Percentiles rank a stretch among this genome's conserved stretches.
Evolutionary conservation across 2,888 invertebrate genomes (phyloP).

Genomic region (Netelia virgata): DNA sequence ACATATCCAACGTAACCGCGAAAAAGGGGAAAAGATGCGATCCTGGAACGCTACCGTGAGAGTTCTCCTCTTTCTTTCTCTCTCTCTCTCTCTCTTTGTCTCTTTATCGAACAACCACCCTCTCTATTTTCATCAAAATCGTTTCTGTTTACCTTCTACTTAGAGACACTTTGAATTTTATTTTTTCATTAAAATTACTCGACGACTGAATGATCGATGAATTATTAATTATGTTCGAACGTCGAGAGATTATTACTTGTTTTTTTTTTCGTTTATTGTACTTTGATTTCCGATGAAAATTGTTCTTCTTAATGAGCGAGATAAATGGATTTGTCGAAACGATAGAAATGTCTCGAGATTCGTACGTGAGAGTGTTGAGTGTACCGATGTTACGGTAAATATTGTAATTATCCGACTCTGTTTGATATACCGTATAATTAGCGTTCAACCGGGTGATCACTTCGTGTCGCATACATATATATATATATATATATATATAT

Average conservation of each 20-base stretch:
- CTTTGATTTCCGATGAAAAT: background rate
- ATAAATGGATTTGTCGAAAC: background rate
- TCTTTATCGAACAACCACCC: background rate
- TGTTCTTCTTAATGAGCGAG: background rate
- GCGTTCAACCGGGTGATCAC: slow-evolving; percentile 30
- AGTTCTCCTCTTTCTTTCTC: slow-evolving; percentile 37
- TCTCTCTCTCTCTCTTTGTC: slow-evolving; percentile 26
- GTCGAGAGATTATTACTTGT: too few species aligned
- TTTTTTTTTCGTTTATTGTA: too few species aligned
- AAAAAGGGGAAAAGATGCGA: slow-evolving; percentile 57
- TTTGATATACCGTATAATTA: slow-evolving; percentile 51
- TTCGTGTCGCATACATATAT: background rate
- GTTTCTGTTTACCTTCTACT: background rate
- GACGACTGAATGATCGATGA: too few species aligned
- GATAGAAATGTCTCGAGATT: slow-evolving; percentile 37
- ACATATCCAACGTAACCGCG: slow-evolving; percentile 51
- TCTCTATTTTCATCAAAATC: background rate
- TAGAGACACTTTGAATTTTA: background rate
- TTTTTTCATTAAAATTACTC: background rate
- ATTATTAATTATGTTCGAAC: too few species aligned
- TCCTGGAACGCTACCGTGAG: slow-evolving; percentile 62
- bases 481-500: background rate
- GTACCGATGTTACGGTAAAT: slow-evolving; percentile 29
- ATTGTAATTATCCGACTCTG: slow-evolving; percentile 47
- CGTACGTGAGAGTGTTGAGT: slow-evolving; percentile 30